Conservation (phyloP, 2,888 invertebrate species). For the Polylopha cassiicola region DNA sequence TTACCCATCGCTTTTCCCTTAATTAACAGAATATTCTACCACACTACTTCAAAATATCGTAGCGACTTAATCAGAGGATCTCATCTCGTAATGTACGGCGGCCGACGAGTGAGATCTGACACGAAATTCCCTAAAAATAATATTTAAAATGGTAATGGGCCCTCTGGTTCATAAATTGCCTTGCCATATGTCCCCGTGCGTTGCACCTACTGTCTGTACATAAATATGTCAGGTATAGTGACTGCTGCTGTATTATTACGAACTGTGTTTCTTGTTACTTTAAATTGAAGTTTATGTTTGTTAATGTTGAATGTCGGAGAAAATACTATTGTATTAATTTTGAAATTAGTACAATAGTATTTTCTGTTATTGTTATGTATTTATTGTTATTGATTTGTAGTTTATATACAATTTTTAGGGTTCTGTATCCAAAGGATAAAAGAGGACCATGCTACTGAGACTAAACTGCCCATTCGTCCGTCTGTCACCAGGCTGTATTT, state of each 20-base stretch:
- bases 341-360: no score
- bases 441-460: no score
- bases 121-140: slow-evolving; percentile 78
- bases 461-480: no score
- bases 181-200: slow-evolving; percentile 71
- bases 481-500: no score
- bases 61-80: slow-evolving; percentile 73
- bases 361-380: no score
- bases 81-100: slow-evolving; percentile 73
- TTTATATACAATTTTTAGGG: no score
- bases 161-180: slow-evolving; percentile 74
- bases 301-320: no score
- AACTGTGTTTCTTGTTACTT: slow-evolving; percentile 18
- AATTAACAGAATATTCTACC: slow-evolving; percentile 68
- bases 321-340: no score
- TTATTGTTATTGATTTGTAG: no score
- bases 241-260: slow-evolving; percentile 51
- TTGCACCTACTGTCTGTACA: slow-evolving; percentile 74
- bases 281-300: slow-evolving; percentile 7
- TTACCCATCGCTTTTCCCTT: slow-evolving; percentile 49
- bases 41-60: slow-evolving; percentile 57
- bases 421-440: no score
- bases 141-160: slow-evolving; percentile 78
- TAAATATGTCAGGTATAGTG: slow-evolving; percentile 76
- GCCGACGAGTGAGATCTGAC: slow-evolving; percentile 76